Base-by-base conservation (phyloP, 1,140 invertebrate species). In the Drosophila biarmipes region DNA sequence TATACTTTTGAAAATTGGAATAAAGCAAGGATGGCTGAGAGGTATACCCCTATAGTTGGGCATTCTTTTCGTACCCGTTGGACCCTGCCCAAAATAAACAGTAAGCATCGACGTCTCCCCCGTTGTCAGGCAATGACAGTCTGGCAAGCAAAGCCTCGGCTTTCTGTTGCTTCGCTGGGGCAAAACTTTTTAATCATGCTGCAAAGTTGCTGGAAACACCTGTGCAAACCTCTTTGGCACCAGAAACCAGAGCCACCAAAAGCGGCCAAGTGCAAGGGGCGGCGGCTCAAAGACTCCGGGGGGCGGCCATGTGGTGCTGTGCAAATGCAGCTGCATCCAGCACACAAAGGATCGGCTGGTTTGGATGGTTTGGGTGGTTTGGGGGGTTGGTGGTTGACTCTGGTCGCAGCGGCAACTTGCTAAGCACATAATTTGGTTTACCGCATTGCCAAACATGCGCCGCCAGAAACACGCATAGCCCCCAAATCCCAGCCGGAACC, bases 381-480 rank as follows among this genome's bases (percentile, higher is more conserved):
- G n/a, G n/a, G n/a, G n/a, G 58, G 29, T 21, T 21, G 53, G 49
- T 56, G 42, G 34, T 46, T 40, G 27, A 66, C 75, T 54, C 40
- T 61, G 75, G 75, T 64, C 42, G 54, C 54, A 64, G 72, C 35
- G 45, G 61, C 69, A 80, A 80, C 76, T 80, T 80, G 51, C 72
- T 80, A 76, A 80, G 78, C 78, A 80, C 78, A 80, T 80, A 80
- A 80, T 80, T 80, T 80, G 78, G 78, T 80, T 80, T 80, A 80
- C 78, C 78, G 58, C 78, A 78, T 78, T 78, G 74, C 66, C 75
- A 78, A 78, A 78, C 75, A 80, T 64, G 66, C 57, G 64, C 72
- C 78, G 58, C 63, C 37, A 80, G 78, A 67, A 74, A 62, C 69
- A 79, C 76, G 76, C 76, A 79, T 53, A 52, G 55, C 35, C 35